Base-by-base conservation (phyloP, 2,888 invertebrate species). In the Napeogenes sylphis region DNA sequence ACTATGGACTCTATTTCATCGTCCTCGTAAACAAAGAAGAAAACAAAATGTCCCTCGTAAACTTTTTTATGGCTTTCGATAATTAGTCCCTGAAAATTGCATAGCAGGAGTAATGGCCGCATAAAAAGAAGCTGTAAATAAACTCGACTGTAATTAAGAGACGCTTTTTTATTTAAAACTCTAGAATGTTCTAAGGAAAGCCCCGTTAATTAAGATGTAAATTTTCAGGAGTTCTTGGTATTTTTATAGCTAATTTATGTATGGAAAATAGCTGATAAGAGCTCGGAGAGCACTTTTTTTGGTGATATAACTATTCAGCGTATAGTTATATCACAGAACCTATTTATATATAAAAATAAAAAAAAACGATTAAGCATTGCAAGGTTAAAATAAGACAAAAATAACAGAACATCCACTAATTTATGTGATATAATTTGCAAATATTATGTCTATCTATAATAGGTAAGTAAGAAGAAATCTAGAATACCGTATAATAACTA, bases 51-150 rank as follows among this genome's bases (percentile, higher is more conserved):
- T 53, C n/a, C 58, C 45, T 56, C 65, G 61, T 65, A 58, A 65
- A 63, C 56, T 35, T 67, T 68, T 69, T 81, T 78, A 70, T 72
- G 72, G 74, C 74, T 71, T 77, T 73, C 75, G 75, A 81, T 83
- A 83, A 83, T 83, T 80, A 80, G 72, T 72, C 73, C 71, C 70
- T 73, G 70, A 75, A 77, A 77, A 80, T 80, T 74, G 77, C 78
- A 78, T 80, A 80, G 76, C 69, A 66, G 69, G 70, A 71, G 69
- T 68, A 71, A 73, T 72, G 71, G 71, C 61, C 69, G 69, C 70
- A 73, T 75, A 77, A 81, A 80, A 79, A 76, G 67, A 64, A 69
- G 64, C 72, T 68, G 76, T 78, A 79, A 74, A 76, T 77, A 76
- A 78, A 72, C 71, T 76, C 58, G 72, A 68, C 53, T 67, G 71